Conservation (phyloP, 2,797 vertebrate species). For the Taeniopygia guttata region DNA sequence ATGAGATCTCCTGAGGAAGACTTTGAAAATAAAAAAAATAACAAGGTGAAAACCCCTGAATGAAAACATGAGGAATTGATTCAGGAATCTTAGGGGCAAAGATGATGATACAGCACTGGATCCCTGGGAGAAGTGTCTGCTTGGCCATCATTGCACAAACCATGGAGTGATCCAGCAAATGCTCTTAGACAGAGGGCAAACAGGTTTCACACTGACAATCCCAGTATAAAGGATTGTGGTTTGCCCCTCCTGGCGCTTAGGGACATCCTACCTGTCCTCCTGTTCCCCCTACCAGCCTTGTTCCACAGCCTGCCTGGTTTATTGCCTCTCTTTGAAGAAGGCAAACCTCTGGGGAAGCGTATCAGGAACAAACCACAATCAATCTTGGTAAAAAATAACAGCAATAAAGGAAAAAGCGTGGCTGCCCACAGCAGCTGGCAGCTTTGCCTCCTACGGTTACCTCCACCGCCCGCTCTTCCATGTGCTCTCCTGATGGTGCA, state of each 20-base stretch:
- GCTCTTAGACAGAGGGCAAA: not conserved
- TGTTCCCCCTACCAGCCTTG: not conserved
- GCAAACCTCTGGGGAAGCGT: not conserved
- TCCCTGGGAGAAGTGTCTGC: not conserved
- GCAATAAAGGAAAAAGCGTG: not conserved
- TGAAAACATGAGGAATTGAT: not conserved
- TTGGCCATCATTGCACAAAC: not conserved
- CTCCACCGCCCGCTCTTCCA: rapidly evolving
- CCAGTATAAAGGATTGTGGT: rapidly evolving
- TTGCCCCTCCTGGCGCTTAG: not conserved
- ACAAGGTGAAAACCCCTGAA: not conserved
- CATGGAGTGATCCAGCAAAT: not conserved
- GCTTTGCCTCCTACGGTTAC: not conserved
- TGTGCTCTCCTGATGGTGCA: not conserved
- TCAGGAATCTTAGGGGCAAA: not conserved
- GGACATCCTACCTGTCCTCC: not conserved
- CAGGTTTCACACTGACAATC: not conserved
- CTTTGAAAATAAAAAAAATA: not conserved
- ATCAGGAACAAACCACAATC: not conserved
- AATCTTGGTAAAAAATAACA: not conserved
- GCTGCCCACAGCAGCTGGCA: not conserved
- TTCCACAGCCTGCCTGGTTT: not conserved
- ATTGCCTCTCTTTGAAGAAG: not conserved
- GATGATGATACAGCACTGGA: not conserved
- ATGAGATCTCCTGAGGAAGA: not conserved